A percentile compares a stretch with the other conserved stretches of the same genome.
phyloP scores from a whole-genome alignment of 2,797 vertebrate species.

The Orestias chungarensis region DNA sequence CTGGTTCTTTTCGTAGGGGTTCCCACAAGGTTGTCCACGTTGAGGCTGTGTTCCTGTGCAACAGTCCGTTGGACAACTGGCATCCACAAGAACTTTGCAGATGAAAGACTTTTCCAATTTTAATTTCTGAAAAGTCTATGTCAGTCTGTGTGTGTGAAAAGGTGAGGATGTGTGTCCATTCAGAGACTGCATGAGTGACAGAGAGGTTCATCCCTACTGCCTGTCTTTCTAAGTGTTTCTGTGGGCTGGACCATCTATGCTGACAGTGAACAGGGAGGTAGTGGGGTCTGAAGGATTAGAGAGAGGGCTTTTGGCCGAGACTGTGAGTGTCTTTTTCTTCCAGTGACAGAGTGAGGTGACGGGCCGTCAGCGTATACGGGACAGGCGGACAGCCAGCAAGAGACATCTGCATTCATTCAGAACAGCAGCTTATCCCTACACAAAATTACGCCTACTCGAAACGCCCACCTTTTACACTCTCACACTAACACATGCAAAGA shows the following conservation, averaged over 20 bases:
- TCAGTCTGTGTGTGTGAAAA: slow-evolving; percentile 55
- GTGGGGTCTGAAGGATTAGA: slow-evolving; percentile 71
- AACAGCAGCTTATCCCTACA: slow-evolving; percentile 87
- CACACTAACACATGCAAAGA: slow-evolving; percentile 50
- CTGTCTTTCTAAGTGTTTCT: slow-evolving; percentile 66
- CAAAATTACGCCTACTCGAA: slow-evolving; percentile 76
- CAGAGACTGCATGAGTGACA: slow-evolving; percentile 74
- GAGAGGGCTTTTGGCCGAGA: slow-evolving; percentile 62
- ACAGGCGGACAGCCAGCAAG: slow-evolving; percentile 81
- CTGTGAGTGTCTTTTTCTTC: slow-evolving; percentile 76
- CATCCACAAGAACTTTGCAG: slow-evolving; percentile 60
- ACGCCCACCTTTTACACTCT: slow-evolving; percentile 67
- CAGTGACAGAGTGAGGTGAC: slow-evolving; percentile 76
- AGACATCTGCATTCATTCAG: slow-evolving; percentile 99
- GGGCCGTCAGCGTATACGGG: slow-evolving; percentile 70
- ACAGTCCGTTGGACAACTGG: slow-evolving; percentile 65
- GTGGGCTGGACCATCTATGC: slow-evolving; percentile 71
- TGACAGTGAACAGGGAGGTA: slow-evolving; percentile 74
- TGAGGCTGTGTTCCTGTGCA: slow-evolving; percentile 42
- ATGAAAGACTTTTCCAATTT: slow-evolving; percentile 59
- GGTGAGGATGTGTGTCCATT: slow-evolving; percentile 75
- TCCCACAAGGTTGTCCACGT: slow-evolving; percentile 61
- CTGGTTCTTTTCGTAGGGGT: slow-evolving; percentile 51
- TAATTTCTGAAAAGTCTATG: slow-evolving; percentile 55
- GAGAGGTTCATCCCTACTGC: slow-evolving; percentile 75